Base-by-base conservation (phyloP, 2,113 vertebrate species). In the Lagopus muta region DNA sequence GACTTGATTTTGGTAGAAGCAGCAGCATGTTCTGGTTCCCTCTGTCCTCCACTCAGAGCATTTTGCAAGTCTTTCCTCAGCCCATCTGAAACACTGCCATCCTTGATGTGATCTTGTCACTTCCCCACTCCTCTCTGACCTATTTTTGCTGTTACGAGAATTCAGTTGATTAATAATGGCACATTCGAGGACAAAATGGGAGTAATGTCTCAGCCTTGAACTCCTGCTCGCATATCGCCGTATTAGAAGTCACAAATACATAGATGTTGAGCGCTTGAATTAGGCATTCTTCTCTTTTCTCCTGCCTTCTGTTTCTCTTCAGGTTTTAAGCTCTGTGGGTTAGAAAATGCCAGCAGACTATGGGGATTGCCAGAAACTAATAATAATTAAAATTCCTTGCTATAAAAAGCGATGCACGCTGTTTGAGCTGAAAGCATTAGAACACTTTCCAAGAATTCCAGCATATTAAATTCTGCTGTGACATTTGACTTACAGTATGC, bases 401-500 rank as follows among this genome's bases (percentile, higher is more conserved):
- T 96, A 90, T 94, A 85, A 92, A 89, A 93, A 93, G 93, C 48
- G 55, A 40, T 1, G 5, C 75, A 30, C 1, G 0, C 77, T 54
- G 45, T 86, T 76, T 89, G 84, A 92, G 86, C 86, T 90, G 75
- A 89, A 89, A 93, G 58, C 60, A 82, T 58, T 91, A 72, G 80
- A 95, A 80, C 58, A 61, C 89, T 95, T 95, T 86, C 95, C 86
- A 96, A 89, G 93, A 96, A 95, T 95, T 94, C 87, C 86, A 79
- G 88, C 42, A 48, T 93, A 89, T 96, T 89, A 88, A 88, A 86
- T 95, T 95, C 84, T 95, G 42, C 83, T 66, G 50, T 93, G 95
- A 93, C 93, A 96, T 95, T 95, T 94, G 91, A 96, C 93, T 96
- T 97, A 89, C 3, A 94, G 86, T 88, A 62, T 90, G 91, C 48